Base-by-base conservation (phyloP, 1,140 invertebrate genomes). In the Paraescarpia echinospica region DNA sequence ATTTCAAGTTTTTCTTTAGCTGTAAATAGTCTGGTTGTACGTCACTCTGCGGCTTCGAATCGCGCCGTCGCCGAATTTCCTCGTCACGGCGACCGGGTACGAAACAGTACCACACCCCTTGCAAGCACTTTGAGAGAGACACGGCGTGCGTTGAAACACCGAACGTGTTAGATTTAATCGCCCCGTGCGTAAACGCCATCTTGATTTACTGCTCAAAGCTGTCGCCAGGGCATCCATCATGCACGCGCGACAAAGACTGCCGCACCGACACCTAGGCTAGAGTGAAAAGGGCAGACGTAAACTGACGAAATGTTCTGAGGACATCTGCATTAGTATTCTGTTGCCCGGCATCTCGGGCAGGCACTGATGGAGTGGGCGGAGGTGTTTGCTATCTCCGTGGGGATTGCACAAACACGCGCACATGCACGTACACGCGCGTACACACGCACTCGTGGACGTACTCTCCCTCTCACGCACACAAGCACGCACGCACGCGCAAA, bases 181-280 rank as follows among this genome's bases (percentile, higher is more conserved):
- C 59, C 59, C 27, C 22, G 59, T 31, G 18, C 18, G 59, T 31
- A 77, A 77, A 31, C 59, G 59, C 59, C 59, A 77, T 77, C 59
- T 77, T 77, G 59, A 77, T 77, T 77, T 77, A 77, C 59, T 77
- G 59, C 59, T 77, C 59, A 77, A 77, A 77, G 59, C 59, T 77
- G 59, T 77, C 59, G 59, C 59, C 59, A 18, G 27, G 14, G 27
- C 59, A 77, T 77, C 59, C 18, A 77, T 77, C 59, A 77, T 18
- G 59, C 12, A 77, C 59, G 9, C 8, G 18, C 59, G 59, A 77
- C 59, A 77, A 77, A 77, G 59, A 2, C 14, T 14, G 59, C 59
- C 12, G 59, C 59, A 77, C 59, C 1, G 22, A 12, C 59, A 27
- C 59, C 59, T 4, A 6, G 41, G 12, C 41, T 41, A 12, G 4